Evolutionary conservation across 2,113 vertebrate genomes (phyloP), one percentile per base, ranked within the genome.

Genomic region (Fulica atra): DNA sequence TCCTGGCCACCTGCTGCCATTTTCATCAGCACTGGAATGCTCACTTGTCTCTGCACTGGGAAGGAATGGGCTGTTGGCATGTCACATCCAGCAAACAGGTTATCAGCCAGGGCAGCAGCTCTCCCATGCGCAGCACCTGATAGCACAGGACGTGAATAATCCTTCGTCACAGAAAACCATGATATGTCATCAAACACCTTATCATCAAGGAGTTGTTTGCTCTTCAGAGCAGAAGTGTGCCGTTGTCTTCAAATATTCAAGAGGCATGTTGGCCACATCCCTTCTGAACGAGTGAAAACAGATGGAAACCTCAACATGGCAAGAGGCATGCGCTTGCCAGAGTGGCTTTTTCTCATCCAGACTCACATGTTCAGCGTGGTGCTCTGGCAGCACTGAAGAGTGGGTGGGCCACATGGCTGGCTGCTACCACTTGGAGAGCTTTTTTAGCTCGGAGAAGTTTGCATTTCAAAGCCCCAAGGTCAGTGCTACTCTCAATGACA

Each of bases 391-490:
- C 69, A 11, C 3, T 57, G 33, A 76, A 18, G 26, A 2, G 61
- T 85, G 90, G 92, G 74, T 94, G 92, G 95, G 72, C 96, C 40
- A 70, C 59, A 54, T 18, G 48, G 57, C 57, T 20, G 63, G 38
- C 63, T 88, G 88, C 70, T 76, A 38, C 74, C 76, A 2, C 66
- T 89, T 72, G 28, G 56, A 48, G 56, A 69, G 35, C 13, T 73
- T 61, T 72, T 42, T 56, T 33, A 35, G 42, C 26, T 69, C 26
- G n/a, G 40, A 76, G 48, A 46, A 50, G 26, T 65, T 83, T 10
- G 1, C 31, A 65, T 48, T 79, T 92, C 46, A 38, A 51, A 31
- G 24, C 19, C 19, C 29, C 57, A 5, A 24, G 33, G 26, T 53
- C 13, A 7, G 29, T 24, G 44, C 13, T 85, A 20, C 44, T 81